Evolutionary conservation across 2,888 invertebrate genomes (phyloP).

Genomic region (Aleiodes leptofemur): DNA sequence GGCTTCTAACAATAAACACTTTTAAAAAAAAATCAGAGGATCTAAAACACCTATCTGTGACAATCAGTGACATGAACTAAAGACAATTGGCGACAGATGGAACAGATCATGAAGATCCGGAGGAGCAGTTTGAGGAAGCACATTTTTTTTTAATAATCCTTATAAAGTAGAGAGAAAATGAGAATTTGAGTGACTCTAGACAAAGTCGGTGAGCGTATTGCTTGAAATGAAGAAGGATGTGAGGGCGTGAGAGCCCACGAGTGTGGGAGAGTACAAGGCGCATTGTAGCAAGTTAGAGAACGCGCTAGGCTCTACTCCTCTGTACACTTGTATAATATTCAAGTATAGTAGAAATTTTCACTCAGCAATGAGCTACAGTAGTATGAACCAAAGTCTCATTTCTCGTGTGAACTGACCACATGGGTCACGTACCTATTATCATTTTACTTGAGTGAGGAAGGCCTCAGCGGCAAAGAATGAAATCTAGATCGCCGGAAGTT

Average conservation of each 20-base stretch:
- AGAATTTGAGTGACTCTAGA: conserved; percentile 33
- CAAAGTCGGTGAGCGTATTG: conserved; percentile 45
- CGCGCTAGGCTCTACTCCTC: conserved; percentile 51
- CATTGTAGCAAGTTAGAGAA: conserved; percentile 58
- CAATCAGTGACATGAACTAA: too few relatives aligned
- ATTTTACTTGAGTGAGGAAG: conserved; percentile 66
- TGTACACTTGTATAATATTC: conserved; percentile 41
- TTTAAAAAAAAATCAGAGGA: too few relatives aligned
- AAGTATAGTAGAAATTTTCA: conserved; percentile 40
- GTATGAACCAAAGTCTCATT: conserved; percentile 65
- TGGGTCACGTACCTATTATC: conserved; percentile 76
- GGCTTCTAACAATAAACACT: too few relatives aligned
- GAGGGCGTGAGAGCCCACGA: conserved; percentile 75
- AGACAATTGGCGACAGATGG: too few relatives aligned
- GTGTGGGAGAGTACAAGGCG: conserved; percentile 75
- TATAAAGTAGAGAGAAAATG: conserved; percentile 10
- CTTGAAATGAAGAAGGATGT: conserved; percentile 69
- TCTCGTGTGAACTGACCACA: conserved; percentile 76
- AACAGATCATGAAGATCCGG: neutral
- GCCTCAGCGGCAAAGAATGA: conserved; percentile 68
- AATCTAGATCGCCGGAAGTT: conserved; percentile 76
- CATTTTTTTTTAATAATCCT: conserved; percentile 17
- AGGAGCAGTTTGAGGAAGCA: conserved; percentile 15
- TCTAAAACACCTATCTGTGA: too few relatives aligned
- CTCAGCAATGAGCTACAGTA: conserved; percentile 50